Conservation (phyloP, 2,113 vertebrate species). For the Phalacrocorax carbo region DNA sequence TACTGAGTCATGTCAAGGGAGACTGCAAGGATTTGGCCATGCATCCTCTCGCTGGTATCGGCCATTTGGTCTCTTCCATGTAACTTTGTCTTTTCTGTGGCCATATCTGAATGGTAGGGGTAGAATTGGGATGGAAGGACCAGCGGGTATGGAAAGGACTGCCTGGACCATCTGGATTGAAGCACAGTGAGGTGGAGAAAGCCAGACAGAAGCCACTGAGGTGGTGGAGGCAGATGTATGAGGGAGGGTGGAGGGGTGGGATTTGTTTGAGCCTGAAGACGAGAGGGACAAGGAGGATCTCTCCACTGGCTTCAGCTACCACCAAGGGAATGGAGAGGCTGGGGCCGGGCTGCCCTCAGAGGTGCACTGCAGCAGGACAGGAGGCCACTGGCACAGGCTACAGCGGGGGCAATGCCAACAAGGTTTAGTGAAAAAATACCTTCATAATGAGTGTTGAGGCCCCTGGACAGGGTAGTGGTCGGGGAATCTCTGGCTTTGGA, state of each 20-base stretch:
- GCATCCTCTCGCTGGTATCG: not conserved
- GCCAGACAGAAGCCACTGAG: not conserved
- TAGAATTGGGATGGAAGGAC: not conserved
- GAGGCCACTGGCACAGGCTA: not conserved
- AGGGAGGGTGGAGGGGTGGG: not conserved
- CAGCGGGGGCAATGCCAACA: not conserved
- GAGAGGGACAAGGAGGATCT: not conserved
- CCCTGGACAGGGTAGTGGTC: not conserved
- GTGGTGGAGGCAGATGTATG: fast-evolving
- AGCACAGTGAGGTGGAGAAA: not conserved
- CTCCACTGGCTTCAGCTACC: not conserved
- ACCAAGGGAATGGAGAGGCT: not conserved
- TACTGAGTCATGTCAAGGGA: not conserved
- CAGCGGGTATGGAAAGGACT: fast-evolving
- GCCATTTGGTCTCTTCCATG: not conserved
- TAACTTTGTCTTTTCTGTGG: not conserved
- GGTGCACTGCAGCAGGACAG: not conserved
- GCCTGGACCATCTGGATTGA: not conserved
- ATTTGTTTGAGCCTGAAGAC: not conserved
- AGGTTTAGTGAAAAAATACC: not conserved
- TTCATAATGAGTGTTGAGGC: fast-evolving
- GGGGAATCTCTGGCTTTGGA: not conserved
- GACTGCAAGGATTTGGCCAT: not conserved
- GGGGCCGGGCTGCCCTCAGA: not conserved
- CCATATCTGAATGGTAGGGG: not conserved